Evolutionary conservation across 2,113 vertebrate species (phyloP).

Genomic region (human (Homo sapiens)): DNA sequence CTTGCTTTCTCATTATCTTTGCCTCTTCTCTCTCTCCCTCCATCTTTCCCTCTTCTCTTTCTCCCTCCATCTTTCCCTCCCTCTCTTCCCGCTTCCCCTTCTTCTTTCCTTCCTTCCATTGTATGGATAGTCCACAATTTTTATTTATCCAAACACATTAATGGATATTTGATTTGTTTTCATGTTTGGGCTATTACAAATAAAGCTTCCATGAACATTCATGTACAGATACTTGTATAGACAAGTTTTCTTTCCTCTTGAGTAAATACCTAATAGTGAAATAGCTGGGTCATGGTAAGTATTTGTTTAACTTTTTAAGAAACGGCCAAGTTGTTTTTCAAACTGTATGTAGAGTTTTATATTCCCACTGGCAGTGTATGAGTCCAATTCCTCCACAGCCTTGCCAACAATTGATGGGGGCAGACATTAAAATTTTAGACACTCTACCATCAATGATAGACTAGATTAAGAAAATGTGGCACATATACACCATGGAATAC

Average conservation of each 20-base stretch:
- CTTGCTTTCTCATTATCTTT: not conserved
- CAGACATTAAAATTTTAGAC: not conserved
- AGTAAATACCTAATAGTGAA: not conserved
- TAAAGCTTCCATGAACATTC: not conserved
- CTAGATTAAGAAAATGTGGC: no score
- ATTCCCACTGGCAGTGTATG: not conserved
- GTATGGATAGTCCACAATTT: not conserved
- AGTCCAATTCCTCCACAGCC: not conserved
- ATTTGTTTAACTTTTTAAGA: not conserved
- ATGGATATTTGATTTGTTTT: not conserved
- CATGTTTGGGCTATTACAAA: not conserved
- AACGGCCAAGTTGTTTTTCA: not conserved
- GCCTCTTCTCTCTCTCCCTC: no score
- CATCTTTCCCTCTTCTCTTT: no score
- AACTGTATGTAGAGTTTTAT: not conserved
- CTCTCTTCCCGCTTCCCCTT: not conserved
- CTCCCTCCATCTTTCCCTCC: not conserved
- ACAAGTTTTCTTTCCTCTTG: not conserved
- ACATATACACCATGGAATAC: no score
- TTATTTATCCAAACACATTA: not conserved
- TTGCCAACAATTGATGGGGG: not conserved
- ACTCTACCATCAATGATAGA: not conserved
- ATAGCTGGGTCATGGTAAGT: not conserved
- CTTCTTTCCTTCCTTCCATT: not conserved
- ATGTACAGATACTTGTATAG: not conserved